Evolutionary conservation across 2,113 vertebrate species (phyloP).

Genomic region (Cyprinus carpio): DNA sequence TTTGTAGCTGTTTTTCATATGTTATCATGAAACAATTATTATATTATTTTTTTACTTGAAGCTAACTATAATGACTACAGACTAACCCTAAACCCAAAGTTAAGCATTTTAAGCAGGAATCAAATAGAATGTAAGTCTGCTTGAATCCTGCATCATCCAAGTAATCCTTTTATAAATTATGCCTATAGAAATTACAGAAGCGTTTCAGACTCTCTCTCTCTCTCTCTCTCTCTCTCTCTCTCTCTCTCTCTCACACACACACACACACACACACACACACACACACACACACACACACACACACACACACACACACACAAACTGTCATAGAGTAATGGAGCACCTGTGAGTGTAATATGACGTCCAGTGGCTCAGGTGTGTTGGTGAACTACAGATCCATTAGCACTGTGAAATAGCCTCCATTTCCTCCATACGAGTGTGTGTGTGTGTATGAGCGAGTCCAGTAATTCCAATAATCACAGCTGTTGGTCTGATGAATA

Average conservation of each 20-base stretch:
- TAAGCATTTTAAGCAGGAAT: neutral
- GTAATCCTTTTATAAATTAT: conserved; percentile 40
- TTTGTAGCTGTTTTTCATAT: neutral
- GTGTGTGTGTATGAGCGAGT: conserved; percentile 9
- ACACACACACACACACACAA: conserved; percentile 56
- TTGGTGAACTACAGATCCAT: conserved; percentile 49
- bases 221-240: no score
- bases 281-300: conserved; percentile 59
- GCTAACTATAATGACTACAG: neutral
- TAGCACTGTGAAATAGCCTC: conserved; percentile 46
- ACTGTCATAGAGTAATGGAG: conserved; percentile 66
- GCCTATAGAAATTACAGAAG: conserved; percentile 1
- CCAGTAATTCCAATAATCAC: conserved; percentile 50
- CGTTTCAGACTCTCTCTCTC: conserved; percentile 19
- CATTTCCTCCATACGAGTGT: conserved; percentile 32
- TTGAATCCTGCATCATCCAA: neutral
- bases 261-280: conserved; percentile 55
- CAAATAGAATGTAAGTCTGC: neutral
- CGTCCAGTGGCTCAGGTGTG: conserved; percentile 47
- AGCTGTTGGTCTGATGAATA: conserved; percentile 50
- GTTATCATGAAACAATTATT: neutral
- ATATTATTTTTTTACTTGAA: neutral
- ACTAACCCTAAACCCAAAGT: neutral
- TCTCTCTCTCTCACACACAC: no score
- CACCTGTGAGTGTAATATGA: conserved; percentile 46